Base-by-base conservation (phyloP, 2,113 vertebrate genomes). In the Fregata magnificens region DNA sequence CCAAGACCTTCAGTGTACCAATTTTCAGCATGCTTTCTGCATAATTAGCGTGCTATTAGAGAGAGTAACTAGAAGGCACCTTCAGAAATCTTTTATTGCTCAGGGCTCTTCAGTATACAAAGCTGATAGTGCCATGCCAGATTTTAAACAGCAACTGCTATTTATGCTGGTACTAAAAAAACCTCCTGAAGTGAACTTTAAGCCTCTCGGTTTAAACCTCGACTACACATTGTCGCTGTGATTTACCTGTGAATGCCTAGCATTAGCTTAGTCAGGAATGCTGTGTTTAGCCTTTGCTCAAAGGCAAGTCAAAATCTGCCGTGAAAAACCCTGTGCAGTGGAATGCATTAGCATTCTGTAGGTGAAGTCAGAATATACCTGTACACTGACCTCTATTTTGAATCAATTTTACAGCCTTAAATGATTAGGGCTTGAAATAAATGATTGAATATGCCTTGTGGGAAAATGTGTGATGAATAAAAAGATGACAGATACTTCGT, bases 401-500 rank as follows among this genome's bases (percentile, higher is more conserved):
- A 97, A 97, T 96, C 86, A 93, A 76, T 97, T 98, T 97, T 93
- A 91, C 79, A 92, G 87, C 49, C 84, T 96, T 96, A 97, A 98
- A 97, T 97, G 86, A 96, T 92, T 95, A 96, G 94, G 65, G 16
- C 76, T 96, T 96, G 89, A 97, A 97, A 95, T 95, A 96, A 97
- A 96, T 97, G 81, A 96, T 94, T 96, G 92, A 96, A 55, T 97
- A 94, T 88, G 79, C 71, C 81, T 95, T 82, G 44, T 83, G 94
- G 97, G 83, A 95, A 97, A 95, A 93, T 87, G 45, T 62, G 79
- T 88, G 86, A 94, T 84, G 78, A 97, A 92, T 95, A 81, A 98
- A 91, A 93, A 92, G 44, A 69, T 89, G 92, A 72, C 22, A 92
- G 82, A 82, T 77, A 50, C 55, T 88, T 93, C 6, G 11, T 81